Percentiles rank a stretch among this genome's conserved stretches.
phyloP scores from a whole-genome alignment of 2,888 invertebrate species.

The Pterostichus niger region DNA sequence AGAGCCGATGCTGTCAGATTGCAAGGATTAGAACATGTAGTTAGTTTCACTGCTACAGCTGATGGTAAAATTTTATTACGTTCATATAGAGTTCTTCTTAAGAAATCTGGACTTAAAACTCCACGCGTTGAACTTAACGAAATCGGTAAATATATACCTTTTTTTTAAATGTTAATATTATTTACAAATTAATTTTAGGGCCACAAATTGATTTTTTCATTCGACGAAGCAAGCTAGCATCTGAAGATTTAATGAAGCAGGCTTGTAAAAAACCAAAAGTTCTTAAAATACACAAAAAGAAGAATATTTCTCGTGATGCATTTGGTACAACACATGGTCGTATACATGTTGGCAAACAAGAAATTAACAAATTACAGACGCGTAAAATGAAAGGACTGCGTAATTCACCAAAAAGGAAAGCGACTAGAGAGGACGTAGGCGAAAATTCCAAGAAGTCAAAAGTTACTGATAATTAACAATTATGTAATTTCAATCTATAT shows the following conservation, averaged over 20 bases:
- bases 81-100: constrained; percentile 88
- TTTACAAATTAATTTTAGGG: constrained; percentile 79
- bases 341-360: constrained; percentile 95
- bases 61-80: constrained; percentile 90
- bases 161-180: not conserved
- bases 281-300: constrained; percentile 89
- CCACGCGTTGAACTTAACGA: constrained; percentile 96
- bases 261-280: constrained; percentile 90
- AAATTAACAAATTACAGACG: constrained; percentile 90
- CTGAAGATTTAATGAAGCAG: constrained; percentile 92
- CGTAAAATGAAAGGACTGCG: constrained; percentile 94
- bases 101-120: constrained; percentile 93
- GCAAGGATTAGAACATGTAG: constrained; percentile 95
- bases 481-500: constrained; percentile 52
- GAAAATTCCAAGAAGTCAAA: constrained; percentile 20
- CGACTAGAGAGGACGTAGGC: constrained; percentile 68
- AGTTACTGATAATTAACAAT: constrained; percentile 42
- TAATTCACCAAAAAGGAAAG: constrained; percentile 85
- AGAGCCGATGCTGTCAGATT: constrained; percentile 89
- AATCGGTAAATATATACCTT: constrained; percentile 81
- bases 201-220: constrained; percentile 93
- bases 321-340: constrained; percentile 95
- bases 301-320: constrained; percentile 92
- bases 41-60: constrained; percentile 91
- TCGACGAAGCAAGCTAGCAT: constrained; percentile 92